Evolutionary conservation across 1,140 invertebrate species (phyloP), one percentile per base, ranked within the genome.

Genomic region (Meloidogyne exigua): DNA sequence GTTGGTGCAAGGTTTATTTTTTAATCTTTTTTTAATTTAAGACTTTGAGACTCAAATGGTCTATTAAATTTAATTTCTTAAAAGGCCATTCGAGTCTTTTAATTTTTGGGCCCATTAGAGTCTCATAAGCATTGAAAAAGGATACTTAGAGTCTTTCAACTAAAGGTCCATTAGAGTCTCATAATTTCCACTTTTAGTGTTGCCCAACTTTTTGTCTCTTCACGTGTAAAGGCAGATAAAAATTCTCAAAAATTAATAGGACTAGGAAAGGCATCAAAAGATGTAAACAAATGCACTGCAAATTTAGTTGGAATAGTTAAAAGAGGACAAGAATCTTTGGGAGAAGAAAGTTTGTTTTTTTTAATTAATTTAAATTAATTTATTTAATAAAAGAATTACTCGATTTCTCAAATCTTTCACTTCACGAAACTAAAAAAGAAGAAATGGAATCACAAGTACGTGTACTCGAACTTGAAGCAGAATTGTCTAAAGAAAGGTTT

Each of bases 141-240:
- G 13, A 15, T n/a, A 57, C n/a, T n/a, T n/a, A n/a, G n/a, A n/a
- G n/a, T n/a, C n/a, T n/a, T n/a, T n/a, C n/a, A n/a, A n/a, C n/a
- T n/a, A n/a, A 7, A 7, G 28, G 28, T 2, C 7, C 44, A 49
- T 18, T 49, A 49, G 44, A 49, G 15, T 18, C 15, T 49, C 5
- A 49, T 18, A 49, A 49, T 7, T 18, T 49, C n/a, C 4, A 10
- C 23, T 73, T 73, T 57, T 64, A 73, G 72, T 79, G 98, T 95
- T 5, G 95, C 95, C 44, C 96, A 98, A 88, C 89, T 99, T 66
- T 96, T 98, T 23, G 95, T 98, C 15, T 94, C 96, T 0, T 96
- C 94, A 80, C 91, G 93, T 82, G 94, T 95, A 0, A 93, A 95
- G 87, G 95, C 96, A 4, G 92, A 94, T 77, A 90, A 92, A 76